Evolutionary conservation across 1,140 invertebrate species (phyloP).

Genomic region (Sarcophaga peregrina): DNA sequence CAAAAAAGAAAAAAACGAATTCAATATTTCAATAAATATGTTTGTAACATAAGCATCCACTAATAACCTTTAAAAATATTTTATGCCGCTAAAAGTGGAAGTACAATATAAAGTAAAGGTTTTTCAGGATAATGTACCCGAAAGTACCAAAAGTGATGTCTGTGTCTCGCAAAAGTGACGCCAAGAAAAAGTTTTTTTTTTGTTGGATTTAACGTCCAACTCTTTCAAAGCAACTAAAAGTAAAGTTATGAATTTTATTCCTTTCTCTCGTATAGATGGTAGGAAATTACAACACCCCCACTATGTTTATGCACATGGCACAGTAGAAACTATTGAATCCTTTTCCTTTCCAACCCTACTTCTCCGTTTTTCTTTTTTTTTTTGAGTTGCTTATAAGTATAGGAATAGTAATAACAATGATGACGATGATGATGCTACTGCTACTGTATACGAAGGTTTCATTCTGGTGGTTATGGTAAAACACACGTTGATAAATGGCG

Average conservation of each 20-base stretch:
- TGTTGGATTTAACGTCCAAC: neutral
- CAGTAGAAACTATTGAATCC: neutral
- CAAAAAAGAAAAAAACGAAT: neutral
- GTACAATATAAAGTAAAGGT: slow-evolving; percentile 23
- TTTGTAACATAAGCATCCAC: slow-evolving; percentile 17
- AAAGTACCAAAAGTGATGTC: slow-evolving; percentile 39
- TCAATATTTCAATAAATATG: too few relatives aligned
- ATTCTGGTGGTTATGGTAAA: slow-evolving; percentile 1
- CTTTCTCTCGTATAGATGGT: neutral
- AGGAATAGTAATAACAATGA: neutral
- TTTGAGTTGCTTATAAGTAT: neutral
- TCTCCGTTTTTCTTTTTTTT: neutral
- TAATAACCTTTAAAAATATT: slow-evolving; percentile 16
- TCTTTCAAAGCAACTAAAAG: slow-evolving; percentile 22
- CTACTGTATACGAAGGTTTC: neutral
- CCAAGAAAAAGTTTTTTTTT: slow-evolving; percentile 35
- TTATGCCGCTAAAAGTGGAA: neutral
- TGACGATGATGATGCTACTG: neutral
- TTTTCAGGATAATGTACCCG: slow-evolving; percentile 32
- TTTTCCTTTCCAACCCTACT: neutral
- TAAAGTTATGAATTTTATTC: slow-evolving; percentile 39
- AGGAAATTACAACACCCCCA: neutral
- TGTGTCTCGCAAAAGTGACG: slow-evolving; percentile 40
- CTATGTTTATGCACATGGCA: neutral
- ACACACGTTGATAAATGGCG: slow-evolving; percentile 64